phyloP scores from a whole-genome alignment of 2,797 vertebrate genomes.

The Pristis pectinata region DNA sequence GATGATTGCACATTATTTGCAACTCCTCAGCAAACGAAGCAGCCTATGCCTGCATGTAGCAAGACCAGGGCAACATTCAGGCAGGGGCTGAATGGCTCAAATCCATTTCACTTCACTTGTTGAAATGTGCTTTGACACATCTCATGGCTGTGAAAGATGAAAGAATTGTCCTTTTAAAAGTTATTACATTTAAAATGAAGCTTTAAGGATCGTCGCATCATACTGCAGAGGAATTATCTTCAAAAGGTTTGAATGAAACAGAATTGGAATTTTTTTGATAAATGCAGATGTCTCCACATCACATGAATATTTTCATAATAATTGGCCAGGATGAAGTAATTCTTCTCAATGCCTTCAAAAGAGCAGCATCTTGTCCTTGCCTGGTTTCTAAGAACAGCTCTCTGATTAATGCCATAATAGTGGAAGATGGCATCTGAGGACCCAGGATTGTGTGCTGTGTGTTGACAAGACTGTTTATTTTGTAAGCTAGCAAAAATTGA shows the following conservation, averaged over 20 bases:
- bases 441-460: background rate
- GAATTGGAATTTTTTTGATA: background rate
- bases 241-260: background rate
- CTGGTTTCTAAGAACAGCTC: too few species aligned
- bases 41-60: too few species aligned
- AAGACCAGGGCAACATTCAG: too few species aligned
- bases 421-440: background rate
- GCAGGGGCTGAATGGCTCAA: too few species aligned
- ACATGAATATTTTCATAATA: background rate
- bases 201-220: background rate
- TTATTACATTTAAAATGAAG: background rate
- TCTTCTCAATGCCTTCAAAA: background rate
- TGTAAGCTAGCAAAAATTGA: background rate
- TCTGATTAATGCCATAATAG: too few species aligned
- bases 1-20: too few species aligned
- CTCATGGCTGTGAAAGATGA: background rate
- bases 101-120: too few species aligned
- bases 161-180: background rate
- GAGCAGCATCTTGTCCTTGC: background rate
- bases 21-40: too few species aligned
- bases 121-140: too few species aligned
- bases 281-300: background rate
- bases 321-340: background rate
- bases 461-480: background rate
- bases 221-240: background rate